Percentiles rank a stretch among this genome's conserved stretches.
Conservation (phyloP, 2,888 invertebrate species). For the Pterostichus madidus region DNA sequence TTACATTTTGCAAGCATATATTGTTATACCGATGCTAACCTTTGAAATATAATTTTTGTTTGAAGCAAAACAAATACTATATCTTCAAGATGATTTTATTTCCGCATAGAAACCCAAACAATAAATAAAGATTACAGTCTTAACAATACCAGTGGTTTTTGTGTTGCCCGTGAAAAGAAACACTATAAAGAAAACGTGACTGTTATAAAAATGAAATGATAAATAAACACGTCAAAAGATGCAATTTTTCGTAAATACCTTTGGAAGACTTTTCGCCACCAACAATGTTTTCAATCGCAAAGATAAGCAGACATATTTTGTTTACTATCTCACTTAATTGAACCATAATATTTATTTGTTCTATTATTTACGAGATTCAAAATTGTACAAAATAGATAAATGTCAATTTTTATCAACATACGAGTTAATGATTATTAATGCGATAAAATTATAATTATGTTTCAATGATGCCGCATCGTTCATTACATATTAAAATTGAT, state of each 20-base stretch:
- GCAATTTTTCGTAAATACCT: slow-evolving; percentile 47
- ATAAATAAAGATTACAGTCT: slow-evolving; percentile 59
- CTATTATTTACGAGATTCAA: too few species aligned
- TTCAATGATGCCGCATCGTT: too few species aligned
- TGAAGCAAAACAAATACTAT: slow-evolving; percentile 56
- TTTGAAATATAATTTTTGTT: slow-evolving; percentile 6
- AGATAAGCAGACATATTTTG: background rate
- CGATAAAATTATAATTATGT: too few species aligned
- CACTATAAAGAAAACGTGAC: slow-evolving; percentile 60
- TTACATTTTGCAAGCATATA: background rate
- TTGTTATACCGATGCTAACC: background rate
- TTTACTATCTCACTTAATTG: background rate
- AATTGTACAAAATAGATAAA: too few species aligned
- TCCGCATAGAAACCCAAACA: slow-evolving; percentile 43
- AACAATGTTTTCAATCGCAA: slow-evolving; percentile 12
- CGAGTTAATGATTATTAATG: too few species aligned
- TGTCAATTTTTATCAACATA: too few species aligned
- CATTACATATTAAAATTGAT: too few species aligned
- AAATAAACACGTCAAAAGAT: slow-evolving; percentile 56
- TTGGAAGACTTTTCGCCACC: slow-evolving; percentile 12
- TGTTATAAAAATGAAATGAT: slow-evolving; percentile 30
- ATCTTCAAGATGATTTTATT: slow-evolving; percentile 49
- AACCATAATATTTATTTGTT: too few species aligned
- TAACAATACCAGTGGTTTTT: slow-evolving; percentile 55
- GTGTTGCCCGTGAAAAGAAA: slow-evolving; percentile 58